Percentiles rank a stretch among this genome's conserved stretches.
Conservation (phyloP, 2,113 vertebrate species). For the Larimichthys polyactis region DNA sequence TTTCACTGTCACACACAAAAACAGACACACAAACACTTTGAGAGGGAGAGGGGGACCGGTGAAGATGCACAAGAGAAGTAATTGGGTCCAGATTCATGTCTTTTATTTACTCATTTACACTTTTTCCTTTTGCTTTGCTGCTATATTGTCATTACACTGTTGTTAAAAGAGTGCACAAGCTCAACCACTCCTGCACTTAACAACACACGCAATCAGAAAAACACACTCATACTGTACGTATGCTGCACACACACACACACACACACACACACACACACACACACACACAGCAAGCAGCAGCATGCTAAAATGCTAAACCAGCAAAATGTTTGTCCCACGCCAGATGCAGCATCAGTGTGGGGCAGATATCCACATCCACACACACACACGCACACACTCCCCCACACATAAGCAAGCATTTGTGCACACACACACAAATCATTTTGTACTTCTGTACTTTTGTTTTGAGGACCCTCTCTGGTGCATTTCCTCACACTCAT, state of each 20-base stretch:
- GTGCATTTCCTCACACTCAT: neutral
- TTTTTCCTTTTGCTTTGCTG: neutral
- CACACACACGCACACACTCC: neutral
- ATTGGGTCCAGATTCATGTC: neutral
- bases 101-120: neutral
- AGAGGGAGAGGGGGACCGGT: neutral
- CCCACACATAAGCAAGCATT: neutral
- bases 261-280: neutral
- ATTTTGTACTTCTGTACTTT: neutral
- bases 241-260: constrained; percentile 29
- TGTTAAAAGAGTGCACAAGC: neutral
- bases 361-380: neutral
- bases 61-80: neutral
- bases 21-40: constrained; percentile 38
- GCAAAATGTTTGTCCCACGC: constrained; percentile 51
- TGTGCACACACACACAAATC: constrained; percentile 7
- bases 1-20: constrained; percentile 65
- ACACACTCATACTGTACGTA: constrained; percentile 13
- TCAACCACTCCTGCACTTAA: neutral
- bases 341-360: constrained; percentile 64
- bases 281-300: constrained; percentile 50
- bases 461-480: neutral
- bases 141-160: neutral
- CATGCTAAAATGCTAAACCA: constrained; percentile 65
- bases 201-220: constrained; percentile 23